Base-by-base conservation (phyloP, 2,888 invertebrate species). In the Sinhomidia bicolor region DNA sequence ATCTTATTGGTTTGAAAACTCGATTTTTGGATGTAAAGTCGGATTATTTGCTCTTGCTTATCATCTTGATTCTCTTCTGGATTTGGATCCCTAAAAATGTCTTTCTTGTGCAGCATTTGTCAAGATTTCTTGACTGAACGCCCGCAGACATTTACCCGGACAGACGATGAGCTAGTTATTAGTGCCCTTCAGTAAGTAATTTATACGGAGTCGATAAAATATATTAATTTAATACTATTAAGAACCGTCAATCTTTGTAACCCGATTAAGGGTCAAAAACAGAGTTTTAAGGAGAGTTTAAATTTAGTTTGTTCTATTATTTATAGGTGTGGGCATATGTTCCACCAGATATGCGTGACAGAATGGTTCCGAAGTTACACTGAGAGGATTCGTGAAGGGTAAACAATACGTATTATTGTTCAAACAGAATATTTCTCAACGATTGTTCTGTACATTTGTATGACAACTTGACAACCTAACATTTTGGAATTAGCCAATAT, bases 91-190 rank as follows among this genome's bases (percentile, higher is more conserved):
- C n/a, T 10, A 65, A 71, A 71, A 9, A 82, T 82, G 81, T 23
- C 81, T 4, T 23, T 36, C 12, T 2, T 83, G 10, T 84, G 84
- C 29, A 84, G 76, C 47, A 84, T 84, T 60, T 84, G 84, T 14
- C 84, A 84, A 41, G 84, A 84, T 12, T 60, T 23, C 20, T 20
- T 84, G 14, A 84, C 76, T 6, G 84, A 84, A 32, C 84, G 84
- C 10, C 84, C 84, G 1, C 84, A 74, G 44, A 17, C 17, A 1
- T 17, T 76, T 14, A 4, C 71, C n/a, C n/a, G n/a, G 9, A 0
- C 26, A 1, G 57, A 0, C 3, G 44, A 84, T 10, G 84, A 84
- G 6, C 17, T 57, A 6, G 29, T 74, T 14, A 36, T 74, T 10
- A 6, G 3, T 26, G 74, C 83, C 7, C 74, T 83, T 7, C 3